These are phyloP conservation scores for Oligia fasciuncula DNA, from an alignment of 2,888 invertebrate species.

Conservation along the genomic window DNA sequence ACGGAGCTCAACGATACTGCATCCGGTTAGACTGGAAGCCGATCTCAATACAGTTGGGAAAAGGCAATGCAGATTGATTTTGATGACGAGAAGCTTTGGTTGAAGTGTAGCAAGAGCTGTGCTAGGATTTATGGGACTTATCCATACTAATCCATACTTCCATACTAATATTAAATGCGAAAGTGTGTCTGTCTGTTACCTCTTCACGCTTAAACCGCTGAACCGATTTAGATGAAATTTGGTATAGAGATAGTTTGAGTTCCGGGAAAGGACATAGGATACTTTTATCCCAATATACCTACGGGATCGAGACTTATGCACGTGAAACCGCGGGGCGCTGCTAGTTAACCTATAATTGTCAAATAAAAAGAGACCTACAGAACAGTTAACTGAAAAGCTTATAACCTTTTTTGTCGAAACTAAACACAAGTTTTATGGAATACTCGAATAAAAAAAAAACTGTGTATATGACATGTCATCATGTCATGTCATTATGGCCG, in stretches of 20 bases:
- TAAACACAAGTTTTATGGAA: background rate
- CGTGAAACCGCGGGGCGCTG: no score
- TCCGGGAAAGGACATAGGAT: no score
- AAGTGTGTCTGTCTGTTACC: no score
- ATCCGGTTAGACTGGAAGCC: background rate
- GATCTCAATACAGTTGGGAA: background rate
- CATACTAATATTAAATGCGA: no score
- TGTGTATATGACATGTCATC: background rate
- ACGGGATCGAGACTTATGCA: no score
- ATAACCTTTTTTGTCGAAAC: background rate
- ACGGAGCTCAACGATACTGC: background rate
- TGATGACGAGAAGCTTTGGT: background rate
- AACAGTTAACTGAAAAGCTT: background rate
- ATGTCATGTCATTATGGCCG: constrained; percentile 15
- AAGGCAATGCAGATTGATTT: background rate
- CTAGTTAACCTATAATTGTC: no score
- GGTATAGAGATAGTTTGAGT: no score
- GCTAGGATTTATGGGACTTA: background rate
- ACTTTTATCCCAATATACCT: no score
- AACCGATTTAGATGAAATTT: no score
- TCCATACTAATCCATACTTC: no score
- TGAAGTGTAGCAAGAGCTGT: background rate
- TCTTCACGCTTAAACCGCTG: no score
- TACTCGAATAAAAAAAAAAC: constrained; percentile 13
- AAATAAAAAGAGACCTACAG: background rate